phyloP scores from a whole-genome alignment of 53 echinoderm and acorn worm genomes.

The Holothuria scabra region DNA sequence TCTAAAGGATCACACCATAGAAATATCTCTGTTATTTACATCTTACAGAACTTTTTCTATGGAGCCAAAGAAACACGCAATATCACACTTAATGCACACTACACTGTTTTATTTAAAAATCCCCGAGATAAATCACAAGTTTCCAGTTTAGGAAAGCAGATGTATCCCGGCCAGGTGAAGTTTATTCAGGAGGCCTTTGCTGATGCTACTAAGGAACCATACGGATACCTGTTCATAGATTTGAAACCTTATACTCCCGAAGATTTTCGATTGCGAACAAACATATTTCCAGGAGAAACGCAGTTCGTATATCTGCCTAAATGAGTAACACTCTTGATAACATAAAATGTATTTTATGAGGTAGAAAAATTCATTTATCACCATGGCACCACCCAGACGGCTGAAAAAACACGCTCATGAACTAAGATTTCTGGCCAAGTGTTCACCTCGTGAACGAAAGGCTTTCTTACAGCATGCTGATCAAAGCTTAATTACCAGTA shows the following conservation, averaged over 20 bases:
- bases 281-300: slow-evolving; percentile 42
- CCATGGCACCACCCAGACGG: no score
- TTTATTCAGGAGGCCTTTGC: no score
- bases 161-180: slow-evolving; percentile 8
- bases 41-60: no score
- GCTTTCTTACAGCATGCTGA: slow-evolving; percentile 49
- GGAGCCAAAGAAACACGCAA: no score
- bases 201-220: slow-evolving; percentile 15
- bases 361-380: no score
- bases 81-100: slow-evolving; percentile 63
- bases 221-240: slow-evolving; percentile 42
- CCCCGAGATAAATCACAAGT: slow-evolving; percentile 41
- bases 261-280: slow-evolving; percentile 19
- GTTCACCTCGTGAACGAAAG: slow-evolving; percentile 43
- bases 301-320: background rate
- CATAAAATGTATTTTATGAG: no score
- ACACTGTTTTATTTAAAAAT: slow-evolving; percentile 61
- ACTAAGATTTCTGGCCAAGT: slow-evolving; percentile 56
- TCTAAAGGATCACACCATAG: no score
- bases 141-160: background rate
- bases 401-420: slow-evolving; percentile 64
- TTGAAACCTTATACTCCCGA: slow-evolving; percentile 45
- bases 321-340: no score
- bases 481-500: slow-evolving; percentile 43
- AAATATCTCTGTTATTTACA: no score